Evolutionary conservation across 2,888 invertebrate species (phyloP).

Genomic region (Chalcis sispes): DNA sequence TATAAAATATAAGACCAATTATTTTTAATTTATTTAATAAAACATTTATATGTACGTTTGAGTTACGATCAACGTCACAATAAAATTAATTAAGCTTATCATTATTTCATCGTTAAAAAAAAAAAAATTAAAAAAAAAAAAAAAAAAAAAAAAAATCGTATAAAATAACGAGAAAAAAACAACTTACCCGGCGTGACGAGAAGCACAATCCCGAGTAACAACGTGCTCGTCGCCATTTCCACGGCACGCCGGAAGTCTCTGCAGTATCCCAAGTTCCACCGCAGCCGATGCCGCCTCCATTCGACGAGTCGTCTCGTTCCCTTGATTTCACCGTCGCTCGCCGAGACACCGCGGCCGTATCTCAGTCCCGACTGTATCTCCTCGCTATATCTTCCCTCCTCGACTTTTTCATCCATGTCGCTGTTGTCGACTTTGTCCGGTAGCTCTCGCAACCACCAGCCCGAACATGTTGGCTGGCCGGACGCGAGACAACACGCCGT

Average conservation of each 20-base stretch:
- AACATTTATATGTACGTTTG: no score
- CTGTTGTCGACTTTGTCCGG: conserved; percentile 55
- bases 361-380: conserved; percentile 14
- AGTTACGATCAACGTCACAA: no score
- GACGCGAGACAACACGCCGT: conserved; percentile 63
- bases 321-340: background rate
- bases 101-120: no score
- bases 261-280: conserved; percentile 57
- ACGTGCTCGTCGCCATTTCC: conserved; percentile 70
- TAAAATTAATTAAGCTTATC: no score
- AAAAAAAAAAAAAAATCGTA: no score
- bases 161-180: background rate
- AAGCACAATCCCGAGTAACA: conserved; percentile 72
- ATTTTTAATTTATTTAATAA: no score
- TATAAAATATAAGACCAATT: no score
- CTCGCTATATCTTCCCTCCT: conserved; percentile 63
- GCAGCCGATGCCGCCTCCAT: conserved; percentile 62
- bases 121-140: no score
- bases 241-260: conserved; percentile 65
- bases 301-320: conserved; percentile 36
- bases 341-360: conserved; percentile 8
- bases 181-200: conserved; percentile 72
- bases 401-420: conserved; percentile 59
- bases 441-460: conserved; percentile 60
- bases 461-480: conserved; percentile 73